phyloP scores from a whole-genome alignment of 2,113 vertebrate genomes.

The Apus apus region DNA sequence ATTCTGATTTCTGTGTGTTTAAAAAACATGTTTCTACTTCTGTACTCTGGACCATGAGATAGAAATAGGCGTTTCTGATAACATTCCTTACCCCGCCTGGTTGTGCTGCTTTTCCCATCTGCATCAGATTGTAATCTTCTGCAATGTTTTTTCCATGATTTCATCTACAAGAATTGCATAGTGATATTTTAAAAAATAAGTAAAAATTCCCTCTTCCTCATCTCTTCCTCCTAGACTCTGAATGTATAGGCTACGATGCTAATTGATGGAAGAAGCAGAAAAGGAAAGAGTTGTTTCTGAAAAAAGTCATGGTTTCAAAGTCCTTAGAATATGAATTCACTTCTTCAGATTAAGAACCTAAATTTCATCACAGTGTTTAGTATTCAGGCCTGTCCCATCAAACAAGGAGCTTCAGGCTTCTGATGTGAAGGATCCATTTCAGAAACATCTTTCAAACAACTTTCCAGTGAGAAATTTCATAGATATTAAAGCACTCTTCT shows the following conservation, averaged over 20 bases:
- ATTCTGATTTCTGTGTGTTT: background rate
- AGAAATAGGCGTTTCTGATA: conserved; percentile 33
- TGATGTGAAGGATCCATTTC: background rate
- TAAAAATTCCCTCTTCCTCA: background rate
- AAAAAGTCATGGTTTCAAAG: background rate
- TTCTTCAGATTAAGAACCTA: background rate
- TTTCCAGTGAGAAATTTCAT: background rate
- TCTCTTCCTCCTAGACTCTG: background rate
- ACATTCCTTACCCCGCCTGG: conserved; percentile 12
- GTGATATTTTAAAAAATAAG: background rate
- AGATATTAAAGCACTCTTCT: background rate
- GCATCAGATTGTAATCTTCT: conserved; percentile 26
- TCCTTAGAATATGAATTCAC: background rate
- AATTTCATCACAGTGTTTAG: background rate
- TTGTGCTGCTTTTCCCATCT: conserved; percentile 20
- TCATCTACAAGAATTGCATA: background rate
- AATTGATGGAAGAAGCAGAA: background rate
- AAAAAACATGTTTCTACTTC: conserved; percentile 14
- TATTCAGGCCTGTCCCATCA: background rate
- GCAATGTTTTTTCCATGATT: conserved; percentile 18
- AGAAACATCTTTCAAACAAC: background rate
- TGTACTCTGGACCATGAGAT: background rate
- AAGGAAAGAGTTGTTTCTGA: background rate
- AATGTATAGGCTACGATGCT: background rate
- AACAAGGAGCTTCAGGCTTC: background rate